Percentiles rank a stretch among this genome's conserved stretches.
These are phyloP conservation scores for Galerucella calmariensis DNA, from an alignment of 2,888 invertebrate species.

Conservation along the genomic window DNA sequence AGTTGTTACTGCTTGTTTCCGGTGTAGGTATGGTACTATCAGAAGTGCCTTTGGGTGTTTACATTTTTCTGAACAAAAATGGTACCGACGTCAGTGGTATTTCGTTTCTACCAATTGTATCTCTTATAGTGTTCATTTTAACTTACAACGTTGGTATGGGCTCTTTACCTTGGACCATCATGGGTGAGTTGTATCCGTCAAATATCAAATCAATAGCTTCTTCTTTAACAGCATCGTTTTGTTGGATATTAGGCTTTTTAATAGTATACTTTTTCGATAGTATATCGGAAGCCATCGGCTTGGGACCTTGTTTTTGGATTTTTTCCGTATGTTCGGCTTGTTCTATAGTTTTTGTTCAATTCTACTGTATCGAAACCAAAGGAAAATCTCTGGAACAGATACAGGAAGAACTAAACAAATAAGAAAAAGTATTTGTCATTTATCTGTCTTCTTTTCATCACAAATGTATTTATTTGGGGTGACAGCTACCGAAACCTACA, in stretches of 20 bases:
- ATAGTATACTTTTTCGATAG: slow-evolving; percentile 51
- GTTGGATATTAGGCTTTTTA: slow-evolving; percentile 47
- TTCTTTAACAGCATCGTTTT: slow-evolving; percentile 63
- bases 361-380: slow-evolving; percentile 53
- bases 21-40: slow-evolving; percentile 71
- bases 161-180: slow-evolving; percentile 82
- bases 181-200: slow-evolving; percentile 84
- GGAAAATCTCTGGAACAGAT: slow-evolving; percentile 50
- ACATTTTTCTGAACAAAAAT: slow-evolving; percentile 64
- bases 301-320: slow-evolving; percentile 50
- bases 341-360: slow-evolving; percentile 45
- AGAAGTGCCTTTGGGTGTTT: slow-evolving; percentile 67
- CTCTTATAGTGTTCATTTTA: slow-evolving; percentile 77
- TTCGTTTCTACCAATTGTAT: slow-evolving; percentile 76
- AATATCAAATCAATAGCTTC: slow-evolving; percentile 73
- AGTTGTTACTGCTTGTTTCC: slow-evolving; percentile 77
- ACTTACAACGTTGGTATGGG: slow-evolving; percentile 79
- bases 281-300: slow-evolving; percentile 45
- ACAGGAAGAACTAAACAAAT: slow-evolving; percentile 40
- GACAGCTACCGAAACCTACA: too few relatives aligned
- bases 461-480: too few relatives aligned
- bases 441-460: too few relatives aligned
- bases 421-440: slow-evolving; percentile 16
- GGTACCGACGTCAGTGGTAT: slow-evolving; percentile 60
- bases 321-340: slow-evolving; percentile 46